Base-by-base conservation (phyloP, 2,797 vertebrate genomes). In the Ctenosaura bakeri region DNA sequence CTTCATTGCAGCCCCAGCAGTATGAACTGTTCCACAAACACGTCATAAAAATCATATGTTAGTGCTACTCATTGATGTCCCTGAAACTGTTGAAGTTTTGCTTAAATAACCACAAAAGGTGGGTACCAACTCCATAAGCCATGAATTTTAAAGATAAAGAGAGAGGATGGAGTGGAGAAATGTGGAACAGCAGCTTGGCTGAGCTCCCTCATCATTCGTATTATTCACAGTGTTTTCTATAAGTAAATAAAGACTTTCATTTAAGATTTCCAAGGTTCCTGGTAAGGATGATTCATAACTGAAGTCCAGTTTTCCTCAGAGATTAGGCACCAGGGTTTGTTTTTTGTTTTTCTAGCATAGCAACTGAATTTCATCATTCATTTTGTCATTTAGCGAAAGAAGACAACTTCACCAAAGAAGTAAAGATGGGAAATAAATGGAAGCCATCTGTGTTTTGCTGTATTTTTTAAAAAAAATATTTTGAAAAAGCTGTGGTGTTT, bases 351-450 rank as follows among this genome's bases (percentile, higher is more conserved):
- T 95, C 97, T 97, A 97, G 97, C 97, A 97, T 98, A 98, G 97
- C 97, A 98, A 98, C 97, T 97, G 97, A 97, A 97, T 98, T 97
- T 97, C 97, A 97, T 98, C 97, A 97, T 97, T 97, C 97, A 97
- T 97, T 96, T 97, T 97, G 97, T 98, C 97, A 96, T 97, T 97
- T 97, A 97, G 97, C 96, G 96, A 97, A 95, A 97, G 96, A 97
- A 97, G 97, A 97, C 97, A 97, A 96, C 97, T 97, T 97, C 95
- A 97, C 97, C 96, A 96, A 97, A 97, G 96, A 96, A 97, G 95
- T 96, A 96, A 97, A 97, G 97, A 97, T 96, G 97, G 95, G 96
- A 97, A 97, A 94, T 97, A 97, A 98, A 97, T 97, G 97, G 96
- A 97, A 97, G 96, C 96, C 97, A 98, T 97, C 97, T 98, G 97